These are phyloP conservation scores for Betta splendens DNA, from an alignment of 2,797 vertebrate genomes.

Conservation along the genomic window DNA sequence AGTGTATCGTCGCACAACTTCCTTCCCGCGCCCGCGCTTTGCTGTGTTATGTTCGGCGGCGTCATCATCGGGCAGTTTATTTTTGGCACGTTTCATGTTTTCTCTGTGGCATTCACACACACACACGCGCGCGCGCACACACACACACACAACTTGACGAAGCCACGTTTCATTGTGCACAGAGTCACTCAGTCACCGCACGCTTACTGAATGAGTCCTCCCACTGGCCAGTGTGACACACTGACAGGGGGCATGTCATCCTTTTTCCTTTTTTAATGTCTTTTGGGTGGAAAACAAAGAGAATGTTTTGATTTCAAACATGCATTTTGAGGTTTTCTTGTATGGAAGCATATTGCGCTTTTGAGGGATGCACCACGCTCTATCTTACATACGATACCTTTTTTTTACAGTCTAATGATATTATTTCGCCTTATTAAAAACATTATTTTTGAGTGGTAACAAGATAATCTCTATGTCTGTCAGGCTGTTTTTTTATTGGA, in stretches of 20 bases:
- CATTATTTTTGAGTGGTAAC: conserved; percentile 36
- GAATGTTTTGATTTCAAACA: conserved; percentile 69
- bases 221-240: conserved; percentile 64
- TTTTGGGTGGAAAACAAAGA: conserved; percentile 55
- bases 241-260: conserved; percentile 74
- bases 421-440: conserved; percentile 17
- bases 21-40: conserved; percentile 46
- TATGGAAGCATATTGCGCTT: conserved; percentile 76
- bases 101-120: conserved; percentile 51
- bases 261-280: conserved; percentile 47
- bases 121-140: conserved; percentile 30
- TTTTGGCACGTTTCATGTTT: conserved; percentile 55
- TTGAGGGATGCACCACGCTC: conserved; percentile 29
- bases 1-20: conserved; percentile 31
- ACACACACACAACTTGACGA: conserved; percentile 30
- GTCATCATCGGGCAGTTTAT: conserved; percentile 53
- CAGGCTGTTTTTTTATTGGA: conserved; percentile 3
- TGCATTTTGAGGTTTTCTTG: conserved; percentile 42
- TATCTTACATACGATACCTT: neutral
- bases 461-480: conserved; percentile 33
- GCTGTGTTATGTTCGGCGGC: conserved; percentile 48
- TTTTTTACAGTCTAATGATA: neutral
- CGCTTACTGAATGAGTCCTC: conserved; percentile 68
- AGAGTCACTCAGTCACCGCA: conserved; percentile 72
- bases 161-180: conserved; percentile 60